Percentiles rank a stretch among this genome's conserved stretches.
Evolutionary conservation across 2,113 vertebrate species (phyloP).

Genomic region (Trachemys scripta): DNA sequence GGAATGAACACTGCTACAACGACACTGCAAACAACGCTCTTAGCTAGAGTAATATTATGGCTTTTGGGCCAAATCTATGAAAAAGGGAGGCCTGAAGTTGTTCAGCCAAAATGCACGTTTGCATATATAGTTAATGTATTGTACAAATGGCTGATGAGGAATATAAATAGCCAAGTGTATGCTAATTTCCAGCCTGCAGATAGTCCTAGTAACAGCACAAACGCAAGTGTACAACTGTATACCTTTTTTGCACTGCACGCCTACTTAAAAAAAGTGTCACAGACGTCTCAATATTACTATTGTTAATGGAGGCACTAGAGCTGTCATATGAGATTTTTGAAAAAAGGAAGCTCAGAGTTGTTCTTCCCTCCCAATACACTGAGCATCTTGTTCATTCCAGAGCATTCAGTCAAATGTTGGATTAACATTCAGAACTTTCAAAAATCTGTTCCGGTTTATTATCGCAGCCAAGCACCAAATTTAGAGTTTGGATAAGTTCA

Average conservation of each 20-base stretch:
- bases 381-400: background rate
- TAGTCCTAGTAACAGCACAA: background rate
- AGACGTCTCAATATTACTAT: background rate
- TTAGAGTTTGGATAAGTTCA: background rate
- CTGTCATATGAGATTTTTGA: background rate
- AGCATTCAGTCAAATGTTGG: background rate
- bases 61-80: background rate
- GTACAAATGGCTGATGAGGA: background rate
- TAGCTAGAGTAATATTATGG: background rate
- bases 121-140: background rate
- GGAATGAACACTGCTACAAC: background rate
- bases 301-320: background rate
- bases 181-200: background rate
- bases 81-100: background rate
- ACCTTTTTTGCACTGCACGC: background rate
- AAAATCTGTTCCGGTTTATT: constrained; percentile 14
- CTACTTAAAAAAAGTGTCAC: background rate
- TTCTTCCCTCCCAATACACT: background rate
- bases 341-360: background rate
- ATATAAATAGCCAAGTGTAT: rapidly evolving
- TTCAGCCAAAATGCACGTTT: background rate
- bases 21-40: background rate
- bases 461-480: background rate
- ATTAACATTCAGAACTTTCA: background rate
- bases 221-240: background rate